Percentiles rank a stretch among this genome's conserved stretches.
phyloP scores from a whole-genome alignment of 2,888 invertebrate genomes.

The Lasioglossum lativentre region DNA sequence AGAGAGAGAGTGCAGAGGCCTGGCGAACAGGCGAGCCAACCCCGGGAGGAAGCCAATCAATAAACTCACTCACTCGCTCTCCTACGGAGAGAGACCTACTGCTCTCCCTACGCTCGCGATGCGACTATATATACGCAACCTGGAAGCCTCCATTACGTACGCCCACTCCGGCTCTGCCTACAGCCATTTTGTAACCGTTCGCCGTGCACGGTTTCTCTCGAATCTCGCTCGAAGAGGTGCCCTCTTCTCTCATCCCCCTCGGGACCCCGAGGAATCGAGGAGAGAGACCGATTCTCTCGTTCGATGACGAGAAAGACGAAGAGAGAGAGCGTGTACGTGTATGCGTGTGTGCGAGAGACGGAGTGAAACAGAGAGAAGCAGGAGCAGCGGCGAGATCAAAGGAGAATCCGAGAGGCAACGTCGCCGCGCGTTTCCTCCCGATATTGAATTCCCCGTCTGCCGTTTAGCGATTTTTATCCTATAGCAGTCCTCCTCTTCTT shows the following conservation, averaged over 20 bases:
- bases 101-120: constrained; percentile 74
- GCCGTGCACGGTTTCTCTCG: constrained; percentile 72
- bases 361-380: constrained; percentile 1
- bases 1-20: constrained; percentile 63
- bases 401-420: constrained; percentile 22
- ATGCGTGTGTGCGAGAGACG: constrained; percentile 3
- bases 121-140: constrained; percentile 72
- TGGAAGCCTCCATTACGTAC: constrained; percentile 84
- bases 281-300: constrained; percentile 5
- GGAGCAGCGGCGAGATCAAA: constrained; percentile 46
- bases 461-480: constrained; percentile 38
- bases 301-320: constrained; percentile 7
- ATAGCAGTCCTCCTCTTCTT: not conserved
- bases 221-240: constrained; percentile 42
- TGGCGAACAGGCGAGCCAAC: constrained; percentile 75
- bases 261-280: constrained; percentile 29
- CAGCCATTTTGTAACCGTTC: constrained; percentile 84
- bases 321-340: not conserved
- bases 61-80: constrained; percentile 81
- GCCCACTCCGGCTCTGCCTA: constrained; percentile 82
- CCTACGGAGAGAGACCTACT: constrained; percentile 76
- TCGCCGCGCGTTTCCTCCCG: constrained; percentile 14
- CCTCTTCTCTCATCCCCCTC: constrained; percentile 58
- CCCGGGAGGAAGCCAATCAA: constrained; percentile 84
- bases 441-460: constrained; percentile 36